Evolutionary conservation across 2,888 invertebrate species (phyloP).

Genomic region (Molorchus minor): DNA sequence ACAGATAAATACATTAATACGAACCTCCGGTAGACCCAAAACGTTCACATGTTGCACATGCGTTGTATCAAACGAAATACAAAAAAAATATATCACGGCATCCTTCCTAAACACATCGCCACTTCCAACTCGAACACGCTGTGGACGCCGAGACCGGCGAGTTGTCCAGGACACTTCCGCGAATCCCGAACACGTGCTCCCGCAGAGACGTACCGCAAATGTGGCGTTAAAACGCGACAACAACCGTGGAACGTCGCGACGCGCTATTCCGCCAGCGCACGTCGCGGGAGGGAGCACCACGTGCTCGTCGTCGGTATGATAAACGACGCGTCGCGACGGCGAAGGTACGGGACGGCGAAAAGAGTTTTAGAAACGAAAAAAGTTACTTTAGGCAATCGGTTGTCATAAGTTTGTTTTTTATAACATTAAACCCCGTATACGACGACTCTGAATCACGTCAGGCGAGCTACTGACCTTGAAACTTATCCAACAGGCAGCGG

Average conservation of each 20-base stretch:
- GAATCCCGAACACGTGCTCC: constrained; percentile 16
- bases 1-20: constrained; percentile 14
- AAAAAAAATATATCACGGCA: neutral
- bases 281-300: constrained; percentile 5
- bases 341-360: too few relatives aligned
- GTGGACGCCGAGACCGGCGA: constrained; percentile 10
- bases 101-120: too few relatives aligned
- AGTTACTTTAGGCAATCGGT: too few relatives aligned
- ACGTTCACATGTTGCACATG: constrained; percentile 12
- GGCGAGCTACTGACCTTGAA: too few relatives aligned
- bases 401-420: too few relatives aligned
- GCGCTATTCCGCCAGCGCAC: neutral
- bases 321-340: too few relatives aligned
- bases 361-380: too few relatives aligned
- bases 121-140: neutral
- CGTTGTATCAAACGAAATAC: neutral
- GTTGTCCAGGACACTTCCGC: neutral
- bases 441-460: too few relatives aligned
- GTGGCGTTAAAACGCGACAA: constrained; percentile 4
- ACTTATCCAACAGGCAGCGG: too few relatives aligned
- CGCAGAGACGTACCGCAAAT: constrained; percentile 6
- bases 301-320: too few relatives aligned
- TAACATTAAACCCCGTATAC: too few relatives aligned
- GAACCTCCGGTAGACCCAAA: constrained; percentile 14
- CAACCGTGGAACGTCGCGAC: constrained; percentile 7